phyloP scores from a whole-genome alignment of 2,888 invertebrate genomes.

The Trachelus stipa region DNA sequence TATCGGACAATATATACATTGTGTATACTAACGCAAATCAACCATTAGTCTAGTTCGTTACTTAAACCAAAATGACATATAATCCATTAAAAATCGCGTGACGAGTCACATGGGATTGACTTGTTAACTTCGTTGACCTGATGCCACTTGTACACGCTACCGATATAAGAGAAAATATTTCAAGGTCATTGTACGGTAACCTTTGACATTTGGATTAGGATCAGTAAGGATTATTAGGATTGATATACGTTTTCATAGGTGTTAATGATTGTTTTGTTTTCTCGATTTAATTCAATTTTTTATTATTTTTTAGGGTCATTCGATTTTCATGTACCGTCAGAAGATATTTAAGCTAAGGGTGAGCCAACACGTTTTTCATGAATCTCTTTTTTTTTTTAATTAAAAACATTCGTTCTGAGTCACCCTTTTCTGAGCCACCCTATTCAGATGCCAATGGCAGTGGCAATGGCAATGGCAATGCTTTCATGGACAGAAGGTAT shows the following conservation, averaged over 20 bases:
- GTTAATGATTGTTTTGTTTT: neutral
- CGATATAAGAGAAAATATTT: neutral
- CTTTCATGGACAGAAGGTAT: neutral
- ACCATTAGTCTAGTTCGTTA: neutral
- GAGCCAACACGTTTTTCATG: neutral
- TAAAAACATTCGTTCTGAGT: neutral
- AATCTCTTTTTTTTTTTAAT: neutral
- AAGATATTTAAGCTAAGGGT: neutral
- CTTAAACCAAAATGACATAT: neutral
- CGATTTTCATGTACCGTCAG: neutral
- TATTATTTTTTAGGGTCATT: neutral
- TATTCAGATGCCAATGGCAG: neutral
- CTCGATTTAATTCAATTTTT: neutral
- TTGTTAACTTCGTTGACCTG: neutral
- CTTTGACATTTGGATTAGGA: neutral
- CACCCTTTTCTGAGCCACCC: neutral
- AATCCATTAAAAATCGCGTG: neutral
- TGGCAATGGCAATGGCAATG: neutral
- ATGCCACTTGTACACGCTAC: neutral
- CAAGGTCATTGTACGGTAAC: neutral
- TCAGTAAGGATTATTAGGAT: neutral
- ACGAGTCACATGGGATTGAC: neutral
- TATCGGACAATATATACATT: too few species aligned
- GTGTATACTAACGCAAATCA: neutral
- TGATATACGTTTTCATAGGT: neutral